Evolutionary conservation across 2,113 vertebrate species (phyloP).

Genomic region (Solenodon paradoxus): DNA sequence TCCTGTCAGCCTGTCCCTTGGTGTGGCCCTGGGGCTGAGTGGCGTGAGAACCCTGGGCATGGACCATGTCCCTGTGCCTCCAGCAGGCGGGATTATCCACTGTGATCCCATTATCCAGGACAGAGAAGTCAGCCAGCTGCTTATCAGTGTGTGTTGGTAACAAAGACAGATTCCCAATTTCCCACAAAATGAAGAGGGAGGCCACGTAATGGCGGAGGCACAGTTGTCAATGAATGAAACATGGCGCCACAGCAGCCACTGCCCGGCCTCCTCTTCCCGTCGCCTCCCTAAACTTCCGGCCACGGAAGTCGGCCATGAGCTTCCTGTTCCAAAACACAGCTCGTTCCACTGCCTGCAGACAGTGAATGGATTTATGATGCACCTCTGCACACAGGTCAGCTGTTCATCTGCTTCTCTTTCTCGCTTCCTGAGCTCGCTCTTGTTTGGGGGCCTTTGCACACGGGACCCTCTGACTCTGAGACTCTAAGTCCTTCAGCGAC

Average conservation of each 20-base stretch:
- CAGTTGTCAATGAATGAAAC: background rate
- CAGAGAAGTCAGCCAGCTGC: background rate
- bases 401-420: no score
- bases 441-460: background rate
- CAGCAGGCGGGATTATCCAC: background rate
- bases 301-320: background rate
- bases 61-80: background rate
- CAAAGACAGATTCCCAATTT: background rate
- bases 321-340: background rate
- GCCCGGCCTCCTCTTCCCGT: no score
- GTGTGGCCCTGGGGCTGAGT: no score
- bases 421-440: background rate
- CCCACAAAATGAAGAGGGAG: background rate
- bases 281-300: background rate
- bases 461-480: accelerated
- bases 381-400: no score
- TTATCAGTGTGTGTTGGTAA: background rate
- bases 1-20: no score
- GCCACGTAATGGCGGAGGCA: background rate
- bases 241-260: no score
- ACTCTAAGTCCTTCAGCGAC: background rate
- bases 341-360: background rate
- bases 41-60: background rate
- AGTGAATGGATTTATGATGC: background rate
- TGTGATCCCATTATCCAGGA: background rate